These are phyloP conservation scores for Catharus ustulatus DNA, from an alignment of 2,797 vertebrate genomes.

Conservation along the genomic window DNA sequence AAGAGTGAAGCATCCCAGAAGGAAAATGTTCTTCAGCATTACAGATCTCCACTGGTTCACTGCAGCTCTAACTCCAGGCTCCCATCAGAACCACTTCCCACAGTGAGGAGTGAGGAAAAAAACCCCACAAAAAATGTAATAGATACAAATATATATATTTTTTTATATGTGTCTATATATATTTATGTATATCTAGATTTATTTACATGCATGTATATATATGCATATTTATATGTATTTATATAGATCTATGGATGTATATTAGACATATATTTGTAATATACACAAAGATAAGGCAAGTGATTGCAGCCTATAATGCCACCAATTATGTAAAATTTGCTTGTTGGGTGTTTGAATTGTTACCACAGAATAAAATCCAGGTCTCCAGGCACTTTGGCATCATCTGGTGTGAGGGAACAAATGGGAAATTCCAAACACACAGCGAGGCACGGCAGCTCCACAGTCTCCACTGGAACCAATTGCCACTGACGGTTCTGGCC, in stretches of 20 bases:
- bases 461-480: slow-evolving; percentile 17
- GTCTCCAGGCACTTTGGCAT: background rate
- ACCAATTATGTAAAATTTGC: background rate
- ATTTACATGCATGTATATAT: too few relatives aligned
- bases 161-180: too few relatives aligned
- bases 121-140: background rate
- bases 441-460: background rate
- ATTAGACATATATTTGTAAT: background rate
- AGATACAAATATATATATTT: too few relatives aligned
- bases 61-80: slow-evolving; percentile 55
- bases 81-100: slow-evolving; percentile 29
- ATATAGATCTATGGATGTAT: too few relatives aligned
- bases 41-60: slow-evolving; percentile 44
- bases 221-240: too few relatives aligned
- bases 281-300: background rate
- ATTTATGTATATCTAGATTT: too few relatives aligned
- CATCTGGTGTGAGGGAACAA: slow-evolving; percentile 1
- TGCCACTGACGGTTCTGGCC: background rate
- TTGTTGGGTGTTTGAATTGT: background rate
- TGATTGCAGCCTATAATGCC: background rate
- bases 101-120: background rate
- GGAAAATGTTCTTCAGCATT: slow-evolving; percentile 44
- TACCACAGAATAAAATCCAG: background rate
- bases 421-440: background rate
- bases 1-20: slow-evolving; percentile 18